Evolutionary conservation across 2,797 vertebrate species (phyloP).

Genomic region (Lycodopsis pacificus): DNA sequence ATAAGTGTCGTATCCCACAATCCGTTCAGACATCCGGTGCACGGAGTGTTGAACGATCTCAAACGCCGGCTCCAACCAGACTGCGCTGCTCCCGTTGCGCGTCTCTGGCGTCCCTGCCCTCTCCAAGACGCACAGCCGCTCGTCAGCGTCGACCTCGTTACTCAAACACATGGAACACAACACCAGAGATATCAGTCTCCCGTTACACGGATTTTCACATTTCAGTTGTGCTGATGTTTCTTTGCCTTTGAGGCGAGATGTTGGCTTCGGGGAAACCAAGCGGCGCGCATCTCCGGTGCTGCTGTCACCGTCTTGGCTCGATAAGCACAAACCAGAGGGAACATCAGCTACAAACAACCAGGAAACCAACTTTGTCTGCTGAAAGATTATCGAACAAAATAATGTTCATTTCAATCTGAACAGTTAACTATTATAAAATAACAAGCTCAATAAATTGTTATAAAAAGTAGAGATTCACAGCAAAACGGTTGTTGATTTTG

Average conservation of each 20-base stretch:
- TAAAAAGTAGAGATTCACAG: neutral
- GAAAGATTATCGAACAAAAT: neutral
- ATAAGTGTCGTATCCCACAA: conserved; percentile 9
- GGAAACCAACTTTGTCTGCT: too few species aligned
- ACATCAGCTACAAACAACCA: neutral
- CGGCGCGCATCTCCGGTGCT: neutral
- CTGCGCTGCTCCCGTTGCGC: conserved; percentile 58
- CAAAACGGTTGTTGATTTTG: too few species aligned
- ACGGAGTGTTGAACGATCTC: conserved; percentile 52
- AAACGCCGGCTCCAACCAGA: conserved; percentile 56
- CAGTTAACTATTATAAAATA: neutral
- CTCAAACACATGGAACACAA: conserved; percentile 25
- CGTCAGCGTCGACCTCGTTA: conserved; percentile 56
- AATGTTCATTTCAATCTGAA: neutral
- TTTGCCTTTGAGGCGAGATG: neutral
- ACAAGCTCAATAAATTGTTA: neutral
- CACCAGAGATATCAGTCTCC: neutral
- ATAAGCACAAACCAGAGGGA: neutral
- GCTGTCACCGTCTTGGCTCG: neutral
- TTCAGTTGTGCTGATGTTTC: neutral
- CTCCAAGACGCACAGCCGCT: conserved; percentile 71
- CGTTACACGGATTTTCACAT: too few species aligned
- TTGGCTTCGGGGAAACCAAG: neutral
- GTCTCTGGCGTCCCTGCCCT: conserved; percentile 65
- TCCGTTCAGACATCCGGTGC: conserved; percentile 21